These are phyloP conservation scores for Ianthella basta DNA, from an alignment of 37 sponge, comb jelly and placozoan genomes.

Conservation along the genomic window DNA sequence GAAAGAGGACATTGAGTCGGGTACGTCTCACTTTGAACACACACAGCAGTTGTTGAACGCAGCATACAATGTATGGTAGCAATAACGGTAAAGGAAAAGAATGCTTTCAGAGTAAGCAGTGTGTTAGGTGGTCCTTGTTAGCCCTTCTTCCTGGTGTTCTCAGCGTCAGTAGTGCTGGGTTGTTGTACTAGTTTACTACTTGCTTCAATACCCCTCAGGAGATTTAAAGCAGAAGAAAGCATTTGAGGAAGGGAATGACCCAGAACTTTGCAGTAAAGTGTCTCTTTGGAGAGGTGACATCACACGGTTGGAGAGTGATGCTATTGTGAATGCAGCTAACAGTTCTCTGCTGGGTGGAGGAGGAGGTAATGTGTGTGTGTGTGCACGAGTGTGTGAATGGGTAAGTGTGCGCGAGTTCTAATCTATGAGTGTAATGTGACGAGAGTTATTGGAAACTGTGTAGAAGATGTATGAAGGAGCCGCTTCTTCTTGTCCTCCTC, in stretches of 20 bases:
- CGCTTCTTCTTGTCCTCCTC: not conserved
- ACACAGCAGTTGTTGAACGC: too few species aligned
- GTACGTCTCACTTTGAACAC: too few species aligned
- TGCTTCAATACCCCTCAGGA: not conserved
- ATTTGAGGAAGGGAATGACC: not conserved
- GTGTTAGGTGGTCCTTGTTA: too few species aligned
- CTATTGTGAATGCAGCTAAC: constrained; percentile 98
- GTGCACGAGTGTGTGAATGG: not conserved
- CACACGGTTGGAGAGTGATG: constrained; percentile 88
- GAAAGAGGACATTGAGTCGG: constrained; percentile 26
- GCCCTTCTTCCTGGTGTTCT: not conserved
- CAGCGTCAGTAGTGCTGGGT: not conserved
- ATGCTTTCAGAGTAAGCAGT: too few species aligned
- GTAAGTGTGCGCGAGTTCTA: constrained; percentile 3
- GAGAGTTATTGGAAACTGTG: too few species aligned
- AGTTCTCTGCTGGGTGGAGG: constrained; percentile 91
- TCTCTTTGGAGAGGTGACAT: constrained; percentile 93
- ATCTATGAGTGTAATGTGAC: not conserved
- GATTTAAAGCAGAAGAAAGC: not conserved
- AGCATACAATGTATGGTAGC: too few species aligned
- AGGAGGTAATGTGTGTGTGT: constrained; percentile 62
- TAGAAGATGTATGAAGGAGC: not conserved
- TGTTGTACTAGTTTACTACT: not conserved
- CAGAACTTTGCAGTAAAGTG: constrained; percentile 66
- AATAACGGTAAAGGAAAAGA: too few species aligned